Conservation (phyloP, 2,113 vertebrate genomes). For the Pluvialis apricaria region DNA sequence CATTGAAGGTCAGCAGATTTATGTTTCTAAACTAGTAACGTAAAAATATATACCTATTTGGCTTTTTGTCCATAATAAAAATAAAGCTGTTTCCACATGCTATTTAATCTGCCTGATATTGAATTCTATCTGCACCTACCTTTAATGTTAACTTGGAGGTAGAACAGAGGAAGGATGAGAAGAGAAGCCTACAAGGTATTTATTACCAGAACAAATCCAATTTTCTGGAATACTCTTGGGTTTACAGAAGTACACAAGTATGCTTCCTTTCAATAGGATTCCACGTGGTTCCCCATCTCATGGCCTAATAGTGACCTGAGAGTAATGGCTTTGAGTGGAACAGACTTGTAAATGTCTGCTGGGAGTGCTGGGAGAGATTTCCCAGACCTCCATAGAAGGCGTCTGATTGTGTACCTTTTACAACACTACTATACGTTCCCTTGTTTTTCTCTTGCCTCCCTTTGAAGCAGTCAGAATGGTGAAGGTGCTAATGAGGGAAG, state of each 20-base stretch:
- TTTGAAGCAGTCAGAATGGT: background rate
- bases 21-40: background rate
- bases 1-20: background rate
- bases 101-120: background rate
- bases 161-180: background rate
- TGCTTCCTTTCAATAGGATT: background rate
- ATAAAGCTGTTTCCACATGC: background rate
- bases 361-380: background rate
- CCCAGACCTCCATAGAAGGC: background rate
- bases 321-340: background rate
- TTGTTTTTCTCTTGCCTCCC: background rate
- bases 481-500: background rate
- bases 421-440: background rate
- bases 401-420: background rate
- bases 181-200: background rate
- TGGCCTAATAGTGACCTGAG: background rate
- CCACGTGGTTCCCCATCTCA: background rate
- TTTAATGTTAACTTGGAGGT: background rate
- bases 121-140: background rate
- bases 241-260: accelerated
- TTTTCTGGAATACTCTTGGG: background rate
- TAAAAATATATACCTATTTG: background rate
- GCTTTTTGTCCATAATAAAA: background rate
- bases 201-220: background rate
- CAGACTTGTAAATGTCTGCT: background rate